Evolutionary conservation across 2,797 vertebrate genomes (phyloP).

Genomic region (Catostomus latipinnis): DNA sequence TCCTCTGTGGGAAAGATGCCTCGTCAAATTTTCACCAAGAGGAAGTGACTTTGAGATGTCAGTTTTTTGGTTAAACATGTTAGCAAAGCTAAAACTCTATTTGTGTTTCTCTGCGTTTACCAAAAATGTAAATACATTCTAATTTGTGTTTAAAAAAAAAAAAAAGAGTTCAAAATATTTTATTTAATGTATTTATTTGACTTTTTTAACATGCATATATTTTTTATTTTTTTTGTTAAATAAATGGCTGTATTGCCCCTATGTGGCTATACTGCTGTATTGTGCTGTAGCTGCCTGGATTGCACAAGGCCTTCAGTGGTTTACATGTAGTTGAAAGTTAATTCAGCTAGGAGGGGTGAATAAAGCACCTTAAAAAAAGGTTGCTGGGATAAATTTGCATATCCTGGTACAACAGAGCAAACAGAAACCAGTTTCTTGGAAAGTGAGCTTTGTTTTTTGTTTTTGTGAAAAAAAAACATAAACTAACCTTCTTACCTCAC

Average conservation of each 20-base stretch:
- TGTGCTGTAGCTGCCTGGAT: background rate
- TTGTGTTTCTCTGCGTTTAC: background rate
- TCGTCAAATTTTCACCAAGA: background rate
- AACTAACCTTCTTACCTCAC: too few species aligned
- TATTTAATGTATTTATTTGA: too few species aligned
- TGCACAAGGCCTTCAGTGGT: background rate
- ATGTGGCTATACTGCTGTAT: background rate
- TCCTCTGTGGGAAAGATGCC: background rate
- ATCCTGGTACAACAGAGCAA: background rate
- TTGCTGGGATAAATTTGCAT: background rate
- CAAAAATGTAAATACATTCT: background rate
- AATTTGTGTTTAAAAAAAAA: too few species aligned
- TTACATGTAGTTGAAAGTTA: background rate
- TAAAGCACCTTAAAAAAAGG: too few species aligned
- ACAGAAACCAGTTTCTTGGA: background rate
- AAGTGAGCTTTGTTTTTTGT: background rate
- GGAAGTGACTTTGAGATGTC: background rate
- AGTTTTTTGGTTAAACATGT: background rate
- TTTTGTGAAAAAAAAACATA: too few species aligned
- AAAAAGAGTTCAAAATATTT: too few species aligned
- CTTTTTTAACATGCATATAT: background rate
- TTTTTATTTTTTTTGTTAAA: background rate
- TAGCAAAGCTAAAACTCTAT: background rate
- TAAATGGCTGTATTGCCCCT: conserved; percentile 5
- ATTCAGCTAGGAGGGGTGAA: background rate